Percentiles rank a stretch among this genome's conserved stretches.
Evolutionary conservation across 1,140 invertebrate genomes (phyloP).

Genomic region (Pinna nobilis): DNA sequence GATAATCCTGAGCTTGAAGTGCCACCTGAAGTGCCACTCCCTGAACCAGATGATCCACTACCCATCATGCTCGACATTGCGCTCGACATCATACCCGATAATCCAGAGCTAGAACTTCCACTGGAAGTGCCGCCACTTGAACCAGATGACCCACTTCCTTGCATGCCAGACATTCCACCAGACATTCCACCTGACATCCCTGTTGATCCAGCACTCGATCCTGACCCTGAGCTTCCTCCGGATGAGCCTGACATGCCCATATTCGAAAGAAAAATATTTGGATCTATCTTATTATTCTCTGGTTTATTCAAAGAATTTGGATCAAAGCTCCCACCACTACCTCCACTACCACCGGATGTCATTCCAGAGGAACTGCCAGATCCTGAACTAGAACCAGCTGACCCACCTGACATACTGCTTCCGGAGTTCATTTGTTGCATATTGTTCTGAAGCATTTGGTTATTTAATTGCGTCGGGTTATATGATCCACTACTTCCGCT

Average conservation of each 20-base stretch:
- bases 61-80: conserved; percentile 23
- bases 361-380: conserved; percentile 9
- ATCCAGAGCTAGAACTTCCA: conserved; percentile 2
- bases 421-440: conserved; percentile 25
- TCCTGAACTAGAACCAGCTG: not conserved
- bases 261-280: conserved; percentile 28
- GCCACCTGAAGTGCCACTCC: conserved; percentile 1
- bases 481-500: conserved; percentile 10
- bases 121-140: conserved; percentile 22
- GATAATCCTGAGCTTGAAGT: not conserved
- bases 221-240: conserved; percentile 10
- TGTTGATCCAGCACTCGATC: not conserved
- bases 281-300: conserved; percentile 45
- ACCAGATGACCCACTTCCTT: too few species aligned
- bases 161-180: conserved; percentile 11
- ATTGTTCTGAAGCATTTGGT: conserved; percentile 45
- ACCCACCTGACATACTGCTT: conserved; percentile 23
- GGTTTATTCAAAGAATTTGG: conserved; percentile 40
- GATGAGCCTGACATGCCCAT: conserved; percentile 25
- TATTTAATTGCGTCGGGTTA: conserved; percentile 37
- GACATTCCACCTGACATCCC: conserved; percentile 3
- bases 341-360: conserved; percentile 14
- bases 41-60: conserved; percentile 7
- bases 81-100: not conserved
- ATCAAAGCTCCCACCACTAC: conserved; percentile 33